These are phyloP conservation scores for Margaritifera margaritifera DNA, from an alignment of 2,888 invertebrate species.

Conservation along the genomic window DNA sequence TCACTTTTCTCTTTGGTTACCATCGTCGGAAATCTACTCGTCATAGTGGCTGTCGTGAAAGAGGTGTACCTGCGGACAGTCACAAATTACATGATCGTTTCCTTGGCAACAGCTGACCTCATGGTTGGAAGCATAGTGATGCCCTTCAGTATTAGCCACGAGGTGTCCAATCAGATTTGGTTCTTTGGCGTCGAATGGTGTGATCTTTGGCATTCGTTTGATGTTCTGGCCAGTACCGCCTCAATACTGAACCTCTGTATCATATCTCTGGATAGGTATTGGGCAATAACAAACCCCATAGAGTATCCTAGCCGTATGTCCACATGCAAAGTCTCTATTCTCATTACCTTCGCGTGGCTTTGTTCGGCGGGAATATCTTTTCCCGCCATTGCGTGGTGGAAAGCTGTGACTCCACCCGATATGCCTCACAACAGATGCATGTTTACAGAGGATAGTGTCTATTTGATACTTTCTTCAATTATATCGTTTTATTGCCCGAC, in stretches of 20 bases:
- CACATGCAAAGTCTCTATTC: slow-evolving; percentile 85
- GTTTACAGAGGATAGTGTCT: slow-evolving; percentile 96
- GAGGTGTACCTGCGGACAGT: slow-evolving; percentile 96
- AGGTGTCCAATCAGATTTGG: slow-evolving; percentile 78
- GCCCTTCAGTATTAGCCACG: slow-evolving; percentile 82
- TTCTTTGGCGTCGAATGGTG: slow-evolving; percentile 97
- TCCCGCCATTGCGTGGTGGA: slow-evolving; percentile 88
- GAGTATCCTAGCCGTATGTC: slow-evolving; percentile 97
- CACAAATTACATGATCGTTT: slow-evolving; percentile 97
- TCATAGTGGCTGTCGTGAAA: slow-evolving; percentile 92
- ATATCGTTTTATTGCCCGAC: slow-evolving; percentile 98
- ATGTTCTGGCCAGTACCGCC: slow-evolving; percentile 97
- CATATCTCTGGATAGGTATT: slow-evolving; percentile 95
- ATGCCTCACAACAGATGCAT: slow-evolving; percentile 78
- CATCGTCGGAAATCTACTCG: slow-evolving; percentile 94
- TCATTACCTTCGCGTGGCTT: slow-evolving; percentile 96
- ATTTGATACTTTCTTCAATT: slow-evolving; percentile 96
- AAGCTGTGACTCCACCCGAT: slow-evolving; percentile 74
- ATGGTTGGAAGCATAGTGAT: slow-evolving; percentile 97
- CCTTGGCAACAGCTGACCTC: slow-evolving; percentile 96
- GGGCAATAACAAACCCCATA: slow-evolving; percentile 99
- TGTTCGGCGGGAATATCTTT: slow-evolving; percentile 98
- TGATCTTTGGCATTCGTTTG: slow-evolving; percentile 96
- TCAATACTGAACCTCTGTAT: slow-evolving; percentile 98
- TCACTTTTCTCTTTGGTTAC: slow-evolving; percentile 92